Evolutionary conservation across 1,140 invertebrate genomes (phyloP).

Genomic region (Matsumurasca onukii): DNA sequence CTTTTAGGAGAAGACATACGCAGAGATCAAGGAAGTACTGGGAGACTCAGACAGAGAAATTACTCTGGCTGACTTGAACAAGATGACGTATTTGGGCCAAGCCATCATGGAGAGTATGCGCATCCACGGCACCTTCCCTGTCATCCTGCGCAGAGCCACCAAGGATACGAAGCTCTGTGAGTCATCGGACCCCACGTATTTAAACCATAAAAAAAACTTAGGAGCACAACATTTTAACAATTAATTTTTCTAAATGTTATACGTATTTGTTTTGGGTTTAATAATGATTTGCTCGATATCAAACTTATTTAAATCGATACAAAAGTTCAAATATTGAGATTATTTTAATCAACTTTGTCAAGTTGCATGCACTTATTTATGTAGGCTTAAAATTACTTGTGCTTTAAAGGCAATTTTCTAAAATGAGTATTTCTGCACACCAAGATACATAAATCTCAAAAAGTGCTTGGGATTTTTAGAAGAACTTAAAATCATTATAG

Average conservation of each 20-base stretch:
- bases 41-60: conserved; percentile 48
- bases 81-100: conserved; percentile 42
- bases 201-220: too few relatives aligned
- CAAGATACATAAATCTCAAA: too few relatives aligned
- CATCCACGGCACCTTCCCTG: conserved; percentile 57
- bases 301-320: background rate
- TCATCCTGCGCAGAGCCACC: conserved; percentile 54
- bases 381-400: too few relatives aligned
- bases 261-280: background rate
- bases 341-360: background rate
- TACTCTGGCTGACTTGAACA: conserved; percentile 54
- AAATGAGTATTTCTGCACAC: too few relatives aligned
- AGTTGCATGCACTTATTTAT: too few relatives aligned
- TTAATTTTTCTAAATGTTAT: background rate
- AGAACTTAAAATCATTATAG: too few relatives aligned
- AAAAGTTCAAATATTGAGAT: background rate
- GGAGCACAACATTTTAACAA: background rate
- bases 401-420: too few relatives aligned
- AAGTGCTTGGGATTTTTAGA: too few relatives aligned
- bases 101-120: conserved; percentile 37
- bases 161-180: conserved; percentile 53
- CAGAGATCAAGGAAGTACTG: conserved; percentile 53
- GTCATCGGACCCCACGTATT: background rate
- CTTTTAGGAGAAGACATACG: conserved; percentile 48
- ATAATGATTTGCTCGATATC: background rate